phyloP scores from a whole-genome alignment of 1,140 invertebrate genomes.

The Drosophila mojavensis region DNA sequence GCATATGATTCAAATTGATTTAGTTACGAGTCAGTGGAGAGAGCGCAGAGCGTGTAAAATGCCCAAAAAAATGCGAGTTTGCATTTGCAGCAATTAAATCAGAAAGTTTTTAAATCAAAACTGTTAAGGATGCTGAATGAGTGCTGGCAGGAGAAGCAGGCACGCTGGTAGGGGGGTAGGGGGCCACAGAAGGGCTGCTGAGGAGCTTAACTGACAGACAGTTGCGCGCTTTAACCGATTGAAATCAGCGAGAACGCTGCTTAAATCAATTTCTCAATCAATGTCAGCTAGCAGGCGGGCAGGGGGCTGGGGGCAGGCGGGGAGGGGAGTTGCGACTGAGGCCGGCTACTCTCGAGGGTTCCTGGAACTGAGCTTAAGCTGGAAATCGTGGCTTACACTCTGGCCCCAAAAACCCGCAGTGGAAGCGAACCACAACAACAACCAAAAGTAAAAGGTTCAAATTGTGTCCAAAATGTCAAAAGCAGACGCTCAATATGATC shows the following conservation, averaged over 20 bases:
- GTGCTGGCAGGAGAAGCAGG: neutral
- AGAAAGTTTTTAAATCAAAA: constrained; percentile 55
- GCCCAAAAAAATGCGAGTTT: constrained; percentile 21
- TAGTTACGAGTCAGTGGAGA: constrained; percentile 25
- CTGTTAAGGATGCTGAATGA: constrained; percentile 24
- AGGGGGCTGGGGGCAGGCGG: neutral
- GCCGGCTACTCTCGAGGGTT: constrained; percentile 46
- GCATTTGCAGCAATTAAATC: constrained; percentile 48
- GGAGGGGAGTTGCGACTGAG: neutral
- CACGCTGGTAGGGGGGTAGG: neutral
- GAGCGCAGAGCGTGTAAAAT: constrained; percentile 15
- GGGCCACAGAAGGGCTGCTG: neutral
- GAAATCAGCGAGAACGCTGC: constrained; percentile 71
- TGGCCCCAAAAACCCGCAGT: constrained; percentile 31
- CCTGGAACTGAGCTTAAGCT: constrained; percentile 59
- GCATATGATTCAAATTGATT: constrained; percentile 40
- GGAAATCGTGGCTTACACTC: constrained; percentile 66
- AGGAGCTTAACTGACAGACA: constrained; percentile 16
- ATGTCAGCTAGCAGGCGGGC: constrained; percentile 50
- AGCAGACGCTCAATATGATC: constrained; percentile 79
- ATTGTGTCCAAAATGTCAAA: constrained; percentile 83
- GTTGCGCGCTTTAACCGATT: constrained; percentile 51
- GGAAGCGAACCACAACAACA: constrained; percentile 20
- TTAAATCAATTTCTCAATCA: constrained; percentile 83
- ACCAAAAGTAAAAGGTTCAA: constrained; percentile 75